These are phyloP conservation scores for Monochamus alternatus DNA, from an alignment of 2,888 invertebrate genomes.

Conservation along the genomic window DNA sequence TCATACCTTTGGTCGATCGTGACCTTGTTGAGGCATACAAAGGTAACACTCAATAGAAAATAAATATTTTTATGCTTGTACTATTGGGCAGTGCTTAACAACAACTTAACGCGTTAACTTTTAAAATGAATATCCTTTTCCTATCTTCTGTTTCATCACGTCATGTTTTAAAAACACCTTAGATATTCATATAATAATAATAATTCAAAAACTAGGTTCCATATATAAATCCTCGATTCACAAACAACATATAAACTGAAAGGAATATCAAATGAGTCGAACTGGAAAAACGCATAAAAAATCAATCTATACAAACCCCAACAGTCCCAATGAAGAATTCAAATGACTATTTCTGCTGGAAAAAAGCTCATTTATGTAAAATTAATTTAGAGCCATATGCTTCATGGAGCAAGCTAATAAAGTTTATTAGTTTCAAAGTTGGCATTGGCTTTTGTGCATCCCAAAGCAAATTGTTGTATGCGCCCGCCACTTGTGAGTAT, in stretches of 20 bases:
- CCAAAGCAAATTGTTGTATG: constrained; percentile 20
- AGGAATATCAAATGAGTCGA: constrained; percentile 25
- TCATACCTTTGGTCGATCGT: no score
- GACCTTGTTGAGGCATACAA: no score
- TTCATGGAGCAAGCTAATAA: constrained; percentile 9
- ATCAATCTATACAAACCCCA: constrained; percentile 16
- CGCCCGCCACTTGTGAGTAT: constrained; percentile 5
- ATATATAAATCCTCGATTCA: neutral
- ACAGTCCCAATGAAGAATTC: constrained; percentile 22
- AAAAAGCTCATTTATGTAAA: constrained; percentile 27
- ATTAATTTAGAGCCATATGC: constrained; percentile 32
- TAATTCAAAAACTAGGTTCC: no score
- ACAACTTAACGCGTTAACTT: no score
- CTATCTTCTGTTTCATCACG: no score
- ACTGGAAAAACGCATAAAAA: constrained; percentile 16
- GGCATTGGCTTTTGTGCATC: constrained; percentile 20
- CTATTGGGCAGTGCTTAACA: no score
- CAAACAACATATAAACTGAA: constrained; percentile 17
- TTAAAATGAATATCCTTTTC: no score
- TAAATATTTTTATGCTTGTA: no score
- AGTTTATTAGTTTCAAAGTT: constrained; percentile 35
- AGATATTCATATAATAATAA: no score
- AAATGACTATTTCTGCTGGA: constrained; percentile 9
- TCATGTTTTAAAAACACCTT: no score
- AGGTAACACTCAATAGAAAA: no score